phyloP scores from a whole-genome alignment of 1,140 invertebrate species.

The Hyles euphorbiae region DNA sequence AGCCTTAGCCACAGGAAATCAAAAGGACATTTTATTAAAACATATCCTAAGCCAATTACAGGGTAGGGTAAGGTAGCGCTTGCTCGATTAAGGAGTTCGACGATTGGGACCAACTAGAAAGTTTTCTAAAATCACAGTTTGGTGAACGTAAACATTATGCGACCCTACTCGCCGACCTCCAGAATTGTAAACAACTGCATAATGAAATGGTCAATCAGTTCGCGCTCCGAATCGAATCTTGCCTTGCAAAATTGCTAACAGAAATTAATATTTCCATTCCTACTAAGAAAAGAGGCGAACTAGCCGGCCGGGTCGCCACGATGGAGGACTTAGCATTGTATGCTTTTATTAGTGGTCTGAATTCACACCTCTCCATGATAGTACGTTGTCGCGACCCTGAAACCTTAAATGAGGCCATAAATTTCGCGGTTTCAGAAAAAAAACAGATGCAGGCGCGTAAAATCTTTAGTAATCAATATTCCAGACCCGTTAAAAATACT shows the following conservation, averaged over 20 bases:
- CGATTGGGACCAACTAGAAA: constrained; percentile 8
- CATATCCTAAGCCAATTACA: constrained; percentile 16
- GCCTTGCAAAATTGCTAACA: constrained; percentile 17
- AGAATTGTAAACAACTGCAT: constrained; percentile 14
- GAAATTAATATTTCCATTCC: constrained; percentile 22
- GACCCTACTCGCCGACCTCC: constrained; percentile 16
- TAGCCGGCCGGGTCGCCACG: constrained; percentile 13
- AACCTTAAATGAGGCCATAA: constrained; percentile 10
- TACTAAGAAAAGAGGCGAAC: constrained; percentile 12
- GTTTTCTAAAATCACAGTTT: constrained; percentile 19
- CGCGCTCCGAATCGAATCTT: constrained; percentile 15
- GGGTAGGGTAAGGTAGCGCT: constrained; percentile 3
- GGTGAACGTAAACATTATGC: constrained; percentile 17
- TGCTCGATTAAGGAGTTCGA: constrained; percentile 11
- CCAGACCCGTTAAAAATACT: no score
- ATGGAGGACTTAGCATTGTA: constrained; percentile 15
- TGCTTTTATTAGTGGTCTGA: constrained; percentile 9
- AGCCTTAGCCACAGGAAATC: not conserved
- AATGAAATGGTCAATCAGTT: constrained; percentile 17
- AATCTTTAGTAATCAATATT: not conserved
- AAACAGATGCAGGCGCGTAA: not conserved
- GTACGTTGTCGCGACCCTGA: constrained; percentile 6
- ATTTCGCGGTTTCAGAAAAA: constrained; percentile 12
- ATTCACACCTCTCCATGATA: constrained; percentile 8
- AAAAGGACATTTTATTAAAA: constrained; percentile 19